Base-by-base conservation (phyloP, 2,113 vertebrate species). In the Amphilophus citrinellus region DNA sequence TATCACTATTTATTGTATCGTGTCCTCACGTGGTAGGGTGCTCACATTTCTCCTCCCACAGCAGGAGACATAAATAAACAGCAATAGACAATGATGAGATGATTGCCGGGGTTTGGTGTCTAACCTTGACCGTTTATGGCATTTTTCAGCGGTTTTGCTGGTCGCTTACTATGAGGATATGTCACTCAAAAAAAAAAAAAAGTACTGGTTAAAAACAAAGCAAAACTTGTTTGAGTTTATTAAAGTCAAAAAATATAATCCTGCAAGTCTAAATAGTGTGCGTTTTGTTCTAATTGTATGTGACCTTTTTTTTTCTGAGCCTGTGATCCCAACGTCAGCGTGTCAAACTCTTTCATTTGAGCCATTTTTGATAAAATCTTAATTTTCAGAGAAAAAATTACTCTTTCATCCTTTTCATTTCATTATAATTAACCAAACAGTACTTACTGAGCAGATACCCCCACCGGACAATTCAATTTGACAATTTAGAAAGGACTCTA, bases 61-160 rank as follows among this genome's bases (percentile, higher is more conserved):
- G 89, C 90, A 91, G 82, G 84, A 85, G 85, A 85, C 90, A 90
- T 87, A 90, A 91, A 92, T 91, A 92, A 87, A 91, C 88, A 92
- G 66, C 76, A 75, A 50, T 63, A 82, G 80, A 90, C 88, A 92
- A 90, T 87, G 89, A 92, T 82, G 86, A 83, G 87, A 84, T 61
- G 89, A 88, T 88, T 81, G 68, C 32, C 37, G 63, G 47, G 61
- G 57, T 79, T 88, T 80, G 76, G 73, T 76, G 77, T 87, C 79
- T 27, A 88, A 83, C 88, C 83, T 87, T 92, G 84, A 88, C 87
- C 83, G 86, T 90, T 88, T 90, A 79, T 87, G 88, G 59, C 78
- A 76, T 84, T 66, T 84, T 79, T 88, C n/a, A 77, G 62, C 15
- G 66, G 35, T n/a, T 30, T 59, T 71, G 7, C 68, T 66, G 77